Base-by-base conservation (phyloP, 30 jellyfish, hydroid and myxozoan genomes). In the Cassiopea xamachana region DNA sequence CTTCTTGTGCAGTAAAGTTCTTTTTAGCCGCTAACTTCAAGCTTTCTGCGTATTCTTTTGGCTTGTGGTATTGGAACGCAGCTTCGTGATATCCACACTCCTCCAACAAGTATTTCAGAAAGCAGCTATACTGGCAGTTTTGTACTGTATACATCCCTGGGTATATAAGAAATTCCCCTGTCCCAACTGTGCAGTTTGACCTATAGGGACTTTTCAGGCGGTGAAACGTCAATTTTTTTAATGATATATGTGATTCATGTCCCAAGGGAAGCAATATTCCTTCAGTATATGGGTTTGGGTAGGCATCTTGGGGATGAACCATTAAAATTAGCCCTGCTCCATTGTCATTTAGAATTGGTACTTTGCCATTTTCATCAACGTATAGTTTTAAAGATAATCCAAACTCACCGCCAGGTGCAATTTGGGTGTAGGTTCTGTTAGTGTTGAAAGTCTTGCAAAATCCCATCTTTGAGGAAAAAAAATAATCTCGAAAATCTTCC, bases 101-200 rank as follows among this genome's bases (percentile, higher is more conserved):
- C 48, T 84, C 92, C 85, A 84, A 64, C 59, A 84, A 8, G 58
- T 84, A 44, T 14, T 58, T 72, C 9, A 84, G 48, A 2, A 60
- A 50, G 46, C 92, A 84, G 70, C 92, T 84, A 67, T 84, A 84
- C 83, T 84, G 92, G 79, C 92, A 84, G 75, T 71, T 84, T 46
- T 46, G 64, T 15, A 84, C 92, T 12, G 69, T 69, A 60, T 84
- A 84, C 19, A 60, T 1, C 7, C 92, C 92, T 2, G 92, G 92
- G 78, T 84, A 84, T 45, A 84, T 84, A 46, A 15, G 85, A 39
- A 84, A 84, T 19, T 4, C 12, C 51, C 92, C 92, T 3, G 70
- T 70, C 7, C 92, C 92, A 47, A 69, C 84, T 3, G 92, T 69
- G 69, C 92, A 84, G 64, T 84, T 84, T 70, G 92, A 72, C 59